These are phyloP conservation scores for Echeneis naucrates DNA, from an alignment of 2,797 vertebrate species.

Conservation along the genomic window DNA sequence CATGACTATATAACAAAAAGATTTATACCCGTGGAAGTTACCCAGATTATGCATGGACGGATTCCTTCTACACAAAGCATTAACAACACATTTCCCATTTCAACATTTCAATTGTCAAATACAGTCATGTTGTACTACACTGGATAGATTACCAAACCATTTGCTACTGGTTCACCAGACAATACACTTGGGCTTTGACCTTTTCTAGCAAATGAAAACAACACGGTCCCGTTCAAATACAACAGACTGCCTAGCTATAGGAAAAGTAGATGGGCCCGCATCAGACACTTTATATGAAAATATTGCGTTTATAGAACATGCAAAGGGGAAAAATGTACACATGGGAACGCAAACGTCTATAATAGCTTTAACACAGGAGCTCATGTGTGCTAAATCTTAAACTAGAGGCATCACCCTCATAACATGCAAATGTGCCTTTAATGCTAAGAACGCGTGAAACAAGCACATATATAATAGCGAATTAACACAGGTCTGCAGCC, in stretches of 20 bases:
- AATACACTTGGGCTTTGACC: slow-evolving; percentile 63
- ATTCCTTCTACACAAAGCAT: slow-evolving; percentile 51
- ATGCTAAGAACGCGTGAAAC: slow-evolving; percentile 74
- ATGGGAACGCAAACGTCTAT: slow-evolving; percentile 22
- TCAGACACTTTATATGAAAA: slow-evolving; percentile 9
- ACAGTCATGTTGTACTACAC: slow-evolving; percentile 47
- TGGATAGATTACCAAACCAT: slow-evolving; percentile 32
- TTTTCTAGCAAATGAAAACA: slow-evolving; percentile 57
- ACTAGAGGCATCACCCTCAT: slow-evolving; percentile 65
- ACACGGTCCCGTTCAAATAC: slow-evolving; percentile 33
- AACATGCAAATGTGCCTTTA: slow-evolving; percentile 69
- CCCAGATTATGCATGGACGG: slow-evolving; percentile 50
- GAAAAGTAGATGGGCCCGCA: not conserved
- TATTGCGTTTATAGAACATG: slow-evolving; percentile 28
- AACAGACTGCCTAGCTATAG: not conserved
- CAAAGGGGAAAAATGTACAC: slow-evolving; percentile 14
- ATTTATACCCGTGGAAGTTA: slow-evolving; percentile 45
- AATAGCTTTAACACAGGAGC: slow-evolving; percentile 58
- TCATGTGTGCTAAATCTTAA: slow-evolving; percentile 52
- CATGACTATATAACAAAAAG: slow-evolving; percentile 39
- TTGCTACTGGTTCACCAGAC: slow-evolving; percentile 27
- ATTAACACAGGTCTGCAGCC: slow-evolving; percentile 15
- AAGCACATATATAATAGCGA: slow-evolving; percentile 50
- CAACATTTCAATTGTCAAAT: slow-evolving; percentile 45
- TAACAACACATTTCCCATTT: slow-evolving; percentile 54